Evolutionary conservation across 1,140 invertebrate species (phyloP), one percentile per base, ranked within the genome.

Genomic region (Brachionus paranguensis): DNA sequence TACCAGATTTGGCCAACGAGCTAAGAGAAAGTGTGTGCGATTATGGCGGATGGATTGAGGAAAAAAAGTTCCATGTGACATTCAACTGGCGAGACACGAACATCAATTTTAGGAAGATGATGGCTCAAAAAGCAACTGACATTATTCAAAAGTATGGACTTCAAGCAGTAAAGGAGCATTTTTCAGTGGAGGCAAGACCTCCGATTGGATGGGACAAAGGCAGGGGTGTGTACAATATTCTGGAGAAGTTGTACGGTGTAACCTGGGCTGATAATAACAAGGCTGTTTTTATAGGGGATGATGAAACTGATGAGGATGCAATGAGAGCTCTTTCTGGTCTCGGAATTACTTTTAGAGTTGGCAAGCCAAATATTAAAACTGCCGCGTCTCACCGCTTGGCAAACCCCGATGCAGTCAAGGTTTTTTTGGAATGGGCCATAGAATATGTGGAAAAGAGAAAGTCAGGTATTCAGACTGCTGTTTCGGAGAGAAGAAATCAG

Each of bases 21-120:
- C 89, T 96, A 43, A 94, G 95, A 88, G 94, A 95, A 86, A 93
- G 94, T 92, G 91, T 95, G 8, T 95, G 94, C 86, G 92, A 91
- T 85, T 93, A 95, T 86, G 95, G 95, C 33, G 94, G 94, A 1
- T 96, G 95, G 94, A 94, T 96, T 1, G 95, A 96, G 87, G 95
- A 95, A 87, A 96, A 96, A 89, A 94, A 94, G 11, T 93, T 94
- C 0, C 87, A 95, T 1, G 89, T 96, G 20, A 95, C 95, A 2
- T 95, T 94, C 90, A 94, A 96, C 87, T 96, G 94, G 89, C 92
- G 94, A 3, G 94, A 95, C 88, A 87, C 88, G 0, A 76, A 86
- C 24, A 14, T 47, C 20, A 78, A 85, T 12, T 74, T 85, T 41
- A 91, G 94, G 68, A 88, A 91, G 0, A 90, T 91, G 3, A 91